phyloP scores from a whole-genome alignment of 2,113 vertebrate species.

The Isurus oxyrinchus region DNA sequence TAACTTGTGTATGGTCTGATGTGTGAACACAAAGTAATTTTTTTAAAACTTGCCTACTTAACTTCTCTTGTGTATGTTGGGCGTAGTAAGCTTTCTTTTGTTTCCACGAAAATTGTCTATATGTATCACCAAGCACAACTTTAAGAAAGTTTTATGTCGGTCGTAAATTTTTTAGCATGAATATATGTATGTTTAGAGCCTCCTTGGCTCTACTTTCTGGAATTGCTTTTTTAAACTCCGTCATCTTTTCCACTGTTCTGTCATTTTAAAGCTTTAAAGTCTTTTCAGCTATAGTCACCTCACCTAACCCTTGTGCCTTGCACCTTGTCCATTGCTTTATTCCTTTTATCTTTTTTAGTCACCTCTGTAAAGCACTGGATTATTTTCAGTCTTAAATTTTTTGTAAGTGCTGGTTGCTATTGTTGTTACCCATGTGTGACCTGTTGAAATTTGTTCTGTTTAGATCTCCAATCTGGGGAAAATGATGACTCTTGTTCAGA shows the following conservation, averaged over 20 bases:
- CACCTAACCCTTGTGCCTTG: not conserved
- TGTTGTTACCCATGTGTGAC: not conserved
- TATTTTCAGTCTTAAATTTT: not conserved
- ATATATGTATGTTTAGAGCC: not conserved
- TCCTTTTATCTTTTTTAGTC: not conserved
- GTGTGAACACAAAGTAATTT: not conserved
- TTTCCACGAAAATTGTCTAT: not conserved
- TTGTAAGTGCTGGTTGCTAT: not conserved
- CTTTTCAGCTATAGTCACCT: not conserved
- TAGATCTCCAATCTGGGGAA: conserved; percentile 38
- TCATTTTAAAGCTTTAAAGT: not conserved
- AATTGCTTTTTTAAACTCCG: not conserved
- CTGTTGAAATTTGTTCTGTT: not conserved
- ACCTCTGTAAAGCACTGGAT: not conserved
- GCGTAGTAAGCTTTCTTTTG: not conserved
- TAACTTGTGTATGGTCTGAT: not conserved
- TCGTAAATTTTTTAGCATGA: not conserved
- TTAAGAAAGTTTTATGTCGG: not conserved
- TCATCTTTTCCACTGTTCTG: not conserved
- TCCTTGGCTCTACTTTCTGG: not conserved
- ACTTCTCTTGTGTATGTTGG: not conserved
- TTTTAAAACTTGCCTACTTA: not conserved
- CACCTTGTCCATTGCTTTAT: not conserved
- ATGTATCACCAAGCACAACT: not conserved
- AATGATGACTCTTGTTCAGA: conserved; percentile 38